Evolutionary conservation across 2,888 invertebrate genomes (phyloP).

Genomic region (Physocephala rufipes): DNA sequence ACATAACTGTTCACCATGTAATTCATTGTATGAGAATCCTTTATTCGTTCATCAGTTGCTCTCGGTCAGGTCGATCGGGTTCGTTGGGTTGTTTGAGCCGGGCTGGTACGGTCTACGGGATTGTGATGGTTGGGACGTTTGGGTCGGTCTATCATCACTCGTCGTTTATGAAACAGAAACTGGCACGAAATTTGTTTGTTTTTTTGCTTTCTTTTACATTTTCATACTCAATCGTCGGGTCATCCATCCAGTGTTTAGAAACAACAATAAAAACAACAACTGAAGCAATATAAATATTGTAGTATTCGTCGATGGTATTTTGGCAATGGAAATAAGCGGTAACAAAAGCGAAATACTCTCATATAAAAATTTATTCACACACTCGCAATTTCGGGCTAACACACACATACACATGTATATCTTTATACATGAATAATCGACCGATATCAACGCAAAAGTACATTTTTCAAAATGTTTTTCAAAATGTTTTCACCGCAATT

Average conservation of each 20-base stretch:
- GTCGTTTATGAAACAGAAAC: not conserved
- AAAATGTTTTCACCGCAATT: constrained; percentile 13
- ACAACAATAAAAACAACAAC: not conserved
- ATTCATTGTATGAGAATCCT: too few species aligned
- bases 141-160: not conserved
- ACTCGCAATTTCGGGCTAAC: too few species aligned
- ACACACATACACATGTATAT: not conserved
- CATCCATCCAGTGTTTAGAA: not conserved
- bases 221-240: not conserved
- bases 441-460: not conserved
- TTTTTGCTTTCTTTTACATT: not conserved
- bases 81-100: too few species aligned
- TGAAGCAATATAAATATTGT: too few species aligned
- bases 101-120: too few species aligned
- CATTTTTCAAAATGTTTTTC: constrained; percentile 17
- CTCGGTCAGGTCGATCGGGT: too few species aligned
- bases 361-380: not conserved
- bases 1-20: too few species aligned
- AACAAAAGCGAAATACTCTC: not conserved
- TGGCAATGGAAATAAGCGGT: not conserved
- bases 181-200: not conserved
- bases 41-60: too few species aligned
- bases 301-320: too few species aligned
- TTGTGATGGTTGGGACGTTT: too few species aligned
- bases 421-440: too few species aligned